A percentile compares a stretch with the other conserved stretches of the same genome.
Conservation (phyloP, 2,888 invertebrate species). For the Drosophila dives region DNA sequence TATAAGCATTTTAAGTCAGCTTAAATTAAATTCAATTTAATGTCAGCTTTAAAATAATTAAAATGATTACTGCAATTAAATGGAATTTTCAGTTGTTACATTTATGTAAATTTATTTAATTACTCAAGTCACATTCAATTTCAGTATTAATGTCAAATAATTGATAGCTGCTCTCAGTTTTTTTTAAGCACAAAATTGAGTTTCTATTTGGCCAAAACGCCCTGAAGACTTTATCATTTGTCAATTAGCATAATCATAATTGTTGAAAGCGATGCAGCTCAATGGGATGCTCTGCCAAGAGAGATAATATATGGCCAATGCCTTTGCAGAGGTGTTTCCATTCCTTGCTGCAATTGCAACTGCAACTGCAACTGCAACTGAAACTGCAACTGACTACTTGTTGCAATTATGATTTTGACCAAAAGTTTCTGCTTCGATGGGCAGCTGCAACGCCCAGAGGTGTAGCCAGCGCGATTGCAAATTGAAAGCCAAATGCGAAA, state of each 20-base stretch:
- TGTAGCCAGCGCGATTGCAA: slow-evolving; percentile 62
- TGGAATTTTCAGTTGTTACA: not conserved
- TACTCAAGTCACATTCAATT: not conserved
- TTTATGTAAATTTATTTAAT: not conserved
- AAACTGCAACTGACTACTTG: slow-evolving; percentile 27
- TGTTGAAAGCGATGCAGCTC: slow-evolving; percentile 12
- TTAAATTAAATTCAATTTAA: not conserved
- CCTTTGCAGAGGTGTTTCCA: slow-evolving; percentile 21
- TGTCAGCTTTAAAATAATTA: not conserved
- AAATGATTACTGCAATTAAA: not conserved
- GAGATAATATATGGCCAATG: slow-evolving; percentile 19
- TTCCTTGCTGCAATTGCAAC: slow-evolving; percentile 13
- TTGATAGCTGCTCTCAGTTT: not conserved
- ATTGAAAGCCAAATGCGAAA: slow-evolving; percentile 70
- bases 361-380: not conserved
- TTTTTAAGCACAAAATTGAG: not conserved
- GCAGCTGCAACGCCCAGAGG: slow-evolving; percentile 68
- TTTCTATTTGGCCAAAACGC: slow-evolving; percentile 18
- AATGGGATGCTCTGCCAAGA: not conserved
- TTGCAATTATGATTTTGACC: slow-evolving; percentile 71
- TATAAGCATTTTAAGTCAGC: not conserved
- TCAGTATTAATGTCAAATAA: not conserved
- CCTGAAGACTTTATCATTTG: slow-evolving; percentile 26
- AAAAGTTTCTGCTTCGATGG: slow-evolving; percentile 25
- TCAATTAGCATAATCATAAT: slow-evolving; percentile 36